phyloP scores from a whole-genome alignment of 2,113 vertebrate genomes.

The Hippocampus barbouri region DNA sequence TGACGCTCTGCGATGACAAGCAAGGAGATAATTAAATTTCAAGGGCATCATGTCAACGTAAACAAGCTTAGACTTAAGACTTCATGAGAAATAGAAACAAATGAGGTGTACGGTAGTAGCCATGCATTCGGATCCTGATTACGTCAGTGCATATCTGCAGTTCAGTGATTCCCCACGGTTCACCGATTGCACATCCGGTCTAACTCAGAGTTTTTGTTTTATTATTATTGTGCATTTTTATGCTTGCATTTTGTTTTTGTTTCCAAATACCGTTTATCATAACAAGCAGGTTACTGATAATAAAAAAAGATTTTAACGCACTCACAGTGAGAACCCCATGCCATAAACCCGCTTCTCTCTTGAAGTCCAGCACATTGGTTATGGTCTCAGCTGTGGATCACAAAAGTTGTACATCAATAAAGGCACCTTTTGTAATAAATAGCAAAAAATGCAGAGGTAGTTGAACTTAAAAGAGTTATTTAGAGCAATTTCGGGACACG shows the following conservation, averaged over 20 bases:
- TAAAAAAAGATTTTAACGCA: slow-evolving; percentile 19
- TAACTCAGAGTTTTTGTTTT: no score
- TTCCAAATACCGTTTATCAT: background rate
- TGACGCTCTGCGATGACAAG: slow-evolving; percentile 78
- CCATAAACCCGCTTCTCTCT: slow-evolving; percentile 94
- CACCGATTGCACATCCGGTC: no score
- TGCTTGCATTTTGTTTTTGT: no score
- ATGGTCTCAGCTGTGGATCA: slow-evolving; percentile 83
- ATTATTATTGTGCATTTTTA: no score
- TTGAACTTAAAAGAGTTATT: slow-evolving; percentile 32
- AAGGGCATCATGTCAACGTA: slow-evolving; percentile 4
- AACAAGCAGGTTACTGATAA: background rate
- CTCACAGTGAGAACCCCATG: slow-evolving; percentile 91
- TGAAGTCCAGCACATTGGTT: slow-evolving; percentile 96
- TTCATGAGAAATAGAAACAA: background rate
- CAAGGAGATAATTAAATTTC: slow-evolving; percentile 4
- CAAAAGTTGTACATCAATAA: background rate
- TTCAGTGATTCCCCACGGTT: background rate
- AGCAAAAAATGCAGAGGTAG: background rate
- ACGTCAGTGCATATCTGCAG: background rate
- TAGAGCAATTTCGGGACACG: slow-evolving; percentile 51
- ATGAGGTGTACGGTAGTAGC: no score
- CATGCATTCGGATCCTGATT: background rate
- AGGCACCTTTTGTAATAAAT: background rate
- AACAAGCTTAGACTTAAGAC: slow-evolving; percentile 10